Evolutionary conservation across 2,113 vertebrate species (phyloP).

Genomic region (Psophia crepitans): DNA sequence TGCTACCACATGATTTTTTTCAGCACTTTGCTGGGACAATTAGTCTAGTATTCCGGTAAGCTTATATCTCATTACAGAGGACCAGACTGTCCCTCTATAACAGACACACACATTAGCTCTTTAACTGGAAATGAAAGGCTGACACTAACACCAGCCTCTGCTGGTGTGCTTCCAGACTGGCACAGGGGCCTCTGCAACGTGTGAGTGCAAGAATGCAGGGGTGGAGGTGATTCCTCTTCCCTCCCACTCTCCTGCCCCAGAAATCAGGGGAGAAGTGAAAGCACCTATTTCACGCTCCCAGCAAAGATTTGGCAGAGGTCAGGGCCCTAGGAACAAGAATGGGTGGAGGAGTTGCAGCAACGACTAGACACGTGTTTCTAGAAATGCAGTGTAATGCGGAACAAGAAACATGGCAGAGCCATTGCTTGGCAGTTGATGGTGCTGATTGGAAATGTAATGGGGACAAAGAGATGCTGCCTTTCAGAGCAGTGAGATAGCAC

Average conservation of each 20-base stretch:
- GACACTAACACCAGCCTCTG: background rate
- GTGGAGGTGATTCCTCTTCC: background rate
- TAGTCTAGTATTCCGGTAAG: background rate
- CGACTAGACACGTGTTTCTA: background rate
- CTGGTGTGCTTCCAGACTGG: background rate
- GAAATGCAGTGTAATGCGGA: background rate
- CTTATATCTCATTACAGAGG: background rate
- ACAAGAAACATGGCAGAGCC: background rate
- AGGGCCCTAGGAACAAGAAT: background rate
- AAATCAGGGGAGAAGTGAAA: background rate
- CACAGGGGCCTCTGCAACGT: background rate
- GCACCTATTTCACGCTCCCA: background rate
- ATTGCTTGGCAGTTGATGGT: background rate
- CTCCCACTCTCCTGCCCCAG: background rate
- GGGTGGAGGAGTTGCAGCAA: background rate
- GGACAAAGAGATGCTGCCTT: background rate
- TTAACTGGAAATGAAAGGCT: background rate
- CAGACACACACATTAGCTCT: background rate
- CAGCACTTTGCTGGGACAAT: background rate
- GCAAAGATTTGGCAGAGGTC: background rate
- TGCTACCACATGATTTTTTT: background rate
- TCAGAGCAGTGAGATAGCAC: background rate
- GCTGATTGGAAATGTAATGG: background rate
- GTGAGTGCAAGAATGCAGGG: background rate
- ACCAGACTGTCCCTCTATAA: background rate